Percentiles rank a stretch among this genome's conserved stretches.
phyloP scores from a whole-genome alignment of 1,140 invertebrate species.

The Saxidomus purpurata region DNA sequence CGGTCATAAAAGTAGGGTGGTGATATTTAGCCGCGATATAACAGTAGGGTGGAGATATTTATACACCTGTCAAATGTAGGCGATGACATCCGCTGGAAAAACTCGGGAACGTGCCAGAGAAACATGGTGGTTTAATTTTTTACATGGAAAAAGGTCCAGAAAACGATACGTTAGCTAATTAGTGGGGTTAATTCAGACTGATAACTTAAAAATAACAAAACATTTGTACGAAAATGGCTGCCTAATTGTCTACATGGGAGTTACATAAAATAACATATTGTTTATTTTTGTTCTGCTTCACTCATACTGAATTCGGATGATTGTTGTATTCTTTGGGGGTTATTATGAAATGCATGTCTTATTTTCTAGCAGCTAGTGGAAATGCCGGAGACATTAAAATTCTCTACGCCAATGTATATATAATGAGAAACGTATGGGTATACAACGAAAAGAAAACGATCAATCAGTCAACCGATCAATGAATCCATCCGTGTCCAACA shows the following conservation, averaged over 20 bases:
- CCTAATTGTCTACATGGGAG: background rate
- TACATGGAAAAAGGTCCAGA: background rate
- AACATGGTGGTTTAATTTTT: background rate
- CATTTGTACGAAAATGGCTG: background rate
- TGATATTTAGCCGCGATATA: slow-evolving; percentile 32
- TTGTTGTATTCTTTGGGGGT: too few relatives aligned
- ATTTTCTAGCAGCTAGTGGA: too few relatives aligned
- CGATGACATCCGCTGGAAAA: background rate
- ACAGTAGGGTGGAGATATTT: slow-evolving; percentile 25
- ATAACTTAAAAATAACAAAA: too few relatives aligned
- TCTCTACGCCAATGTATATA: too few relatives aligned
- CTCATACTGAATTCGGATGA: too few relatives aligned
- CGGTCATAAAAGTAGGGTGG: slow-evolving; percentile 37
- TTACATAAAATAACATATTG: background rate
- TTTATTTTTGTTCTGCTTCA: background rate
- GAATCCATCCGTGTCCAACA: too few relatives aligned
- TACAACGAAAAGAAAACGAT: too few relatives aligned
- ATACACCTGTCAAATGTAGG: slow-evolving; percentile 41
- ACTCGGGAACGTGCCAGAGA: background rate
- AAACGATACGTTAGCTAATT: background rate
- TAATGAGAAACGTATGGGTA: too few relatives aligned
- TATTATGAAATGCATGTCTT: too few relatives aligned
- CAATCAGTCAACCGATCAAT: too few relatives aligned
- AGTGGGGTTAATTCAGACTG: background rate
- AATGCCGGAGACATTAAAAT: too few relatives aligned